Evolutionary conservation across 1,140 invertebrate genomes (phyloP).

Genomic region (Euschistus heros): DNA sequence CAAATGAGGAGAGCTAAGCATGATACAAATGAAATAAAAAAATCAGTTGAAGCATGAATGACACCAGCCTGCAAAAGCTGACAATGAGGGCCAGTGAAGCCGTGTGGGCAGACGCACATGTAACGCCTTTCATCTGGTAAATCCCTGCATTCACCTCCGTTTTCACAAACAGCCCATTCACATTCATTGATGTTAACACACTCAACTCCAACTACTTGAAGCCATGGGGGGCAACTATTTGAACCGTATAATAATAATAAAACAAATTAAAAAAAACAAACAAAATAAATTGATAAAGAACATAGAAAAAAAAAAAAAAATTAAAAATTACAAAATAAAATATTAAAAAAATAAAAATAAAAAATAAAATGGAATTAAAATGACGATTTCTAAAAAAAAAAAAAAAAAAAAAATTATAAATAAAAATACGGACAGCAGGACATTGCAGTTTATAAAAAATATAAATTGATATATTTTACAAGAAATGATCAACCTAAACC

Average conservation of each 20-base stretch:
- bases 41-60: conserved; percentile 67
- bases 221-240: conserved; percentile 58
- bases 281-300: not conserved
- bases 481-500: too few relatives aligned
- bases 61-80: conserved; percentile 62
- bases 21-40: conserved; percentile 67
- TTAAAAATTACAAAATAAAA: not conserved
- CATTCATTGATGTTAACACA: conserved; percentile 72
- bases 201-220: conserved; percentile 45
- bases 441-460: not conserved
- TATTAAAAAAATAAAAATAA: not conserved
- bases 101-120: conserved; percentile 59
- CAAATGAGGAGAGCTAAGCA: conserved; percentile 63
- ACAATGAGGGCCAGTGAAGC: conserved; percentile 68
- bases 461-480: not conserved
- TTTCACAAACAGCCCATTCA: conserved; percentile 52
- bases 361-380: not conserved
- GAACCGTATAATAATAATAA: conserved; percentile 2
- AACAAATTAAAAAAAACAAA: not conserved
- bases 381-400: not conserved
- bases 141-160: conserved; percentile 61
- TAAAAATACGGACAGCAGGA: not conserved
- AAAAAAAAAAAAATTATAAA: not conserved
- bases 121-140: conserved; percentile 56
- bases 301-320: not conserved